Conservation (phyloP, 2,113 vertebrate genomes). For the Pantherophis guttatus region DNA sequence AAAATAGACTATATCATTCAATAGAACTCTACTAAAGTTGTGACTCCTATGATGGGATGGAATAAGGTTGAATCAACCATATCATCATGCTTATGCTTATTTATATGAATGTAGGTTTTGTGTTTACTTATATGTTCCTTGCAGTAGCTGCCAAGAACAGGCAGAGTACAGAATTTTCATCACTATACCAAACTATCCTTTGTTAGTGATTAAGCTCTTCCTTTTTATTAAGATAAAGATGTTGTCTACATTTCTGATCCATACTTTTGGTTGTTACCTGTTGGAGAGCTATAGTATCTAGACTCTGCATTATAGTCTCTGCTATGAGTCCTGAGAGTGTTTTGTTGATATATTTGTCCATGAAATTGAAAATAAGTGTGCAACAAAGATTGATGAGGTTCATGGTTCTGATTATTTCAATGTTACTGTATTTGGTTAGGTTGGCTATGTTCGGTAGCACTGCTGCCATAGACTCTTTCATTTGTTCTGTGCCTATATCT, state of each 20-base stretch:
- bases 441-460: neutral
- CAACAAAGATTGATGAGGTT: neutral
- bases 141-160: neutral
- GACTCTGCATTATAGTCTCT: too few relatives aligned
- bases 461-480: neutral
- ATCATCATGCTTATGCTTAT: neutral
- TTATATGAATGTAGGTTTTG: neutral
- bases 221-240: neutral
- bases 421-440: neutral
- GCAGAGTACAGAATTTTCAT: neutral
- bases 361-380: neutral
- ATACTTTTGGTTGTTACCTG: neutral
- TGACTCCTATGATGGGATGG: neutral
- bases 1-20: neutral
- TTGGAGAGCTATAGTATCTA: neutral
- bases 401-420: neutral
- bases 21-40: neutral
- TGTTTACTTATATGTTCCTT: neutral
- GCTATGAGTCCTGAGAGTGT: neutral
- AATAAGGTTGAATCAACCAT: neutral
- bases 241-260: neutral
- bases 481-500: neutral
- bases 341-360: neutral
- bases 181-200: neutral
- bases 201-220: neutral